Percentiles rank a stretch among this genome's conserved stretches.
phyloP scores from a whole-genome alignment of 2,113 vertebrate species.

The Labeo catla region DNA sequence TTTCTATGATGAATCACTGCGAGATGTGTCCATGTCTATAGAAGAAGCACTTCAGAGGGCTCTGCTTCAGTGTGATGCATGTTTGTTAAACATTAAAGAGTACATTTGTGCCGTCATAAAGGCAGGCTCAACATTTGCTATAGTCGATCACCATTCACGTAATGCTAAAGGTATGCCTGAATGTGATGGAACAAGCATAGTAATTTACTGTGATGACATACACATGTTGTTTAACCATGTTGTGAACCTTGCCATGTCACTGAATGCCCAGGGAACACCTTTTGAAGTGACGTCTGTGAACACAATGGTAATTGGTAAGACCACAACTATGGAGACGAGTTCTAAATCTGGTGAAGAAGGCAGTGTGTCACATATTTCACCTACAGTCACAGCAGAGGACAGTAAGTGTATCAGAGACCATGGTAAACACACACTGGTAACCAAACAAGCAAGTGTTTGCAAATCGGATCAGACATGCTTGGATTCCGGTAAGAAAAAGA shows the following conservation, averaged over 20 bases:
- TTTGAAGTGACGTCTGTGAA: background rate
- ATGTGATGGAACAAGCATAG: background rate
- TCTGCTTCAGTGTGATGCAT: background rate
- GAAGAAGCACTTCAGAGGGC: background rate
- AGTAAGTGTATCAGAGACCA: background rate
- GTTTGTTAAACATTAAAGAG: background rate
- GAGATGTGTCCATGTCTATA: background rate
- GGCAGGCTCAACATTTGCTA: background rate
- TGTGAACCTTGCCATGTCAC: background rate
- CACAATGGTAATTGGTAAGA: background rate
- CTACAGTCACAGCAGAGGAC: background rate
- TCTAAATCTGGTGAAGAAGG: background rate
- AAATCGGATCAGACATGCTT: background rate
- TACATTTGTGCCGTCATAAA: constrained; percentile 18
- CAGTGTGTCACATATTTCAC: background rate
- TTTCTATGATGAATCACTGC: background rate
- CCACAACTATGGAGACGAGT: background rate
- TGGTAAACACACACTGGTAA: background rate
- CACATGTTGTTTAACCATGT: constrained; percentile 3
- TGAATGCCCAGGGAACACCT: background rate
- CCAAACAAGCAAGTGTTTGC: background rate
- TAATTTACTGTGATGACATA: background rate
- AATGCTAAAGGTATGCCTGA: background rate
- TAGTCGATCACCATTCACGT: constrained; percentile 3
- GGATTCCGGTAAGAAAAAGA: background rate